A percentile compares a stretch with the other conserved stretches of the same genome.
Conservation (phyloP, 2,888 invertebrate species). For the Aspidiotus rigidus region DNA sequence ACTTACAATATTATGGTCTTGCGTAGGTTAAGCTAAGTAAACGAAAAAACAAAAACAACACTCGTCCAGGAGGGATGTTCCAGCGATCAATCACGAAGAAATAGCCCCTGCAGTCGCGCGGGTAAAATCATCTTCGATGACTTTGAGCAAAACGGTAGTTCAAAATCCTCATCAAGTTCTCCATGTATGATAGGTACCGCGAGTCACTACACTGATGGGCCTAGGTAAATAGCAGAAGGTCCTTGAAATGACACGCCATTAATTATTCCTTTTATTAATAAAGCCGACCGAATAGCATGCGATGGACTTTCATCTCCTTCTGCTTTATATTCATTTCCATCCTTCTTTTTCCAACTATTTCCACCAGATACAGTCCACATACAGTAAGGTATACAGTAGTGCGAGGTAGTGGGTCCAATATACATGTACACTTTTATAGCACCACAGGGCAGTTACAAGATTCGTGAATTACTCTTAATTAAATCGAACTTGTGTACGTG, state of each 20-base stretch:
- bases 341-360: not conserved
- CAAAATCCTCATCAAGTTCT: conserved; percentile 7
- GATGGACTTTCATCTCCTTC: not conserved
- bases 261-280: conserved; percentile 29
- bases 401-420: too few relatives aligned
- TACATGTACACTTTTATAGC: not conserved
- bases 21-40: too few relatives aligned
- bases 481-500: conserved; percentile 4
- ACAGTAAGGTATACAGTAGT: too few relatives aligned
- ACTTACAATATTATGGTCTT: too few relatives aligned
- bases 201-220: not conserved
- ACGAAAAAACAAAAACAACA: too few relatives aligned
- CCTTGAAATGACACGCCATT: conserved; percentile 30
- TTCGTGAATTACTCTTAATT: not conserved
- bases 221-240: conserved; percentile 23
- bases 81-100: too few relatives aligned
- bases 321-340: conserved; percentile 8
- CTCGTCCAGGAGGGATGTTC: too few relatives aligned
- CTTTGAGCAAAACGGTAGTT: conserved; percentile 8
- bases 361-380: not conserved
- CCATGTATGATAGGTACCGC: not conserved
- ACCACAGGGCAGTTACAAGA: not conserved
- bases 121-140: too few relatives aligned
- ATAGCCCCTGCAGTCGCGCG: too few relatives aligned
- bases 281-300: not conserved